Evolutionary conservation across 2,888 invertebrate genomes (phyloP).

Genomic region (Neoitamus cyanurus): DNA sequence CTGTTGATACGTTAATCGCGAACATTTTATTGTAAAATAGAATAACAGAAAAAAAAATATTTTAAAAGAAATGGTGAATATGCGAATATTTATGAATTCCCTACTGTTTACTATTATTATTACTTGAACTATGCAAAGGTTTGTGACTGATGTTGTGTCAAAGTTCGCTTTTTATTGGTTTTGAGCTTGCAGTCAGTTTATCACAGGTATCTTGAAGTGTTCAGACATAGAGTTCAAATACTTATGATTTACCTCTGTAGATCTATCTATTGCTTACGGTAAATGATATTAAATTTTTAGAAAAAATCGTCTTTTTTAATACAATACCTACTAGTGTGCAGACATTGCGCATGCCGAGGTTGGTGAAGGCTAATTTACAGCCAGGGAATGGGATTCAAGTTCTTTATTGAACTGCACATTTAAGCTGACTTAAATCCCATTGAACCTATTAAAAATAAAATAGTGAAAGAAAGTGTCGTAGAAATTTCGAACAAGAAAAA

Average conservation of each 20-base stretch:
- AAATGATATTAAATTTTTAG: slow-evolving; percentile 24
- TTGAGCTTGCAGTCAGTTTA: neutral
- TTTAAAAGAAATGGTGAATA: neutral
- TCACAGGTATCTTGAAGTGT: neutral
- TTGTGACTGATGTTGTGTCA: slow-evolving; percentile 42
- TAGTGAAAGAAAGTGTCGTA: too few species aligned
- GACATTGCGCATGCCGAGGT: too few species aligned
- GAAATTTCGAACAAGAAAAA: too few species aligned
- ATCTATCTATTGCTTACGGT: slow-evolving; percentile 17
- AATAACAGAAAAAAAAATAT: neutral
- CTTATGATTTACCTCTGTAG: slow-evolving; percentile 33
- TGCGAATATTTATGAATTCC: neutral
- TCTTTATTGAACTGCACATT: too few species aligned
- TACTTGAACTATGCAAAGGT: slow-evolving; percentile 6
- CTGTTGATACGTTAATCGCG: neutral
- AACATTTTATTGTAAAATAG: neutral
- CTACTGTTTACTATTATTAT: neutral
- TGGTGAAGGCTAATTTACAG: too few species aligned
- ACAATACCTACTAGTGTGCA: neutral
- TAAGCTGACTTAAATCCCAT: too few species aligned
- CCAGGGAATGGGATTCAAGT: too few species aligned
- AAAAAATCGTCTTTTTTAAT: neutral
- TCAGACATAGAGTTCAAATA: neutral
- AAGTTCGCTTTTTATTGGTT: slow-evolving; percentile 21
- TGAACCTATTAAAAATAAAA: too few species aligned